Base-by-base conservation (phyloP, 2,888 invertebrate species). In the Amaurobius ferox region DNA sequence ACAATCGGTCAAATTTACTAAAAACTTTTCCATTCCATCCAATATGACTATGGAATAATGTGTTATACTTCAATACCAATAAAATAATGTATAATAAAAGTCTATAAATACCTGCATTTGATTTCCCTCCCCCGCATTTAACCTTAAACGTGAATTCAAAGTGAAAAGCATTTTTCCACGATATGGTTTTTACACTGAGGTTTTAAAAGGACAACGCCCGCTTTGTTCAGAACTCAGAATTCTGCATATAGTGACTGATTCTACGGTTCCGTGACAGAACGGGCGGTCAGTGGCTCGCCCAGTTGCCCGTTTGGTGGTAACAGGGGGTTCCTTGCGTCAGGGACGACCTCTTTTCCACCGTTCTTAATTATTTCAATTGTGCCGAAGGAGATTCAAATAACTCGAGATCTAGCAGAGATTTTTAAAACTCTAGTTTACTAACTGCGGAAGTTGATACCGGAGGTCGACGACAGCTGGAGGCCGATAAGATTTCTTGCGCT, bases 381-480 rank as follows among this genome's bases (percentile, higher is more conserved):
- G n/a, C n/a, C n/a, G n/a, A n/a, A n/a, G n/a, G n/a, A 3, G 16
- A 55, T 55, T 11, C 55, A 19, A 23, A 55, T 55, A 55, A 23
- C 55, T 6, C 23, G 55, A 55, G 55, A 55, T 55, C 23, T 19
- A 55, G 23, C 5, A 16, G 11, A 23, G 44, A 44, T 55, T 23
- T 55, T n/a, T n/a, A n/a, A 23, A 55, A 55, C 55, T 55, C 55
- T 23, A 19, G 23, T 19, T 55, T 55, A 55, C 16, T 23, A 55
- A 23, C 55, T 23, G 55, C 19, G 55, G 55, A 55, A 55, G 55
- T 55, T 55, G 55, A 55, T 55, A 55, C 23, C 23, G 55, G 23
- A 55, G 23, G 55, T 55, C 55, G 55, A 55, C 2, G 55, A 55
- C 55, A 55, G 55, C 23, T 23, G 55, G 5, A 1, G 23, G 35